phyloP scores from a whole-genome alignment of 2,113 vertebrate genomes.

The Clarias macrocephalus region DNA sequence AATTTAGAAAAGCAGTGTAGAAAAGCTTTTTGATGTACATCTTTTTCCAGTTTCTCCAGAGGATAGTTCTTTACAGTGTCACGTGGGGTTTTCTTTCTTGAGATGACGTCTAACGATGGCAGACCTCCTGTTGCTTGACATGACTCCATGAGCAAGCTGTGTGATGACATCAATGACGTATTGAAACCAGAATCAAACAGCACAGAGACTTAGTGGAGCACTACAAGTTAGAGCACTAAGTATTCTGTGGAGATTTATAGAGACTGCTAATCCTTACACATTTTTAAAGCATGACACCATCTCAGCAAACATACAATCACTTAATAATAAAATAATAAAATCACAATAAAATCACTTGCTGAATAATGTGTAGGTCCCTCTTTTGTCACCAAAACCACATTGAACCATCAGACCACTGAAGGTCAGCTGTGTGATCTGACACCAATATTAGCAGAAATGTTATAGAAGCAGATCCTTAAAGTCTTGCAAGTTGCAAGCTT shows the following conservation, averaged over 20 bases:
- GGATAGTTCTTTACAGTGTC: conserved; percentile 62
- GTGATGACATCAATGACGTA: conserved; percentile 72
- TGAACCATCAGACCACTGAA: no score
- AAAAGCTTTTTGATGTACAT: not conserved
- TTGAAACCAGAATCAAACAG: conserved; percentile 64
- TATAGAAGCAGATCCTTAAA: no score
- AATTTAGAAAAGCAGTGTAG: not conserved
- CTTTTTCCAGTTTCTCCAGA: conserved; percentile 52
- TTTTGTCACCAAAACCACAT: no score
- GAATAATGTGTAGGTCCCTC: no score
- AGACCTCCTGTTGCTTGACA: conserved; percentile 62
- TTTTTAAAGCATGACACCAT: not conserved
- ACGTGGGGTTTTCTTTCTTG: conserved; percentile 69
- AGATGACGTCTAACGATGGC: conserved; percentile 69
- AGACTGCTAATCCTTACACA: not conserved
- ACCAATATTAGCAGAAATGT: no score
- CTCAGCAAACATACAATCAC: not conserved
- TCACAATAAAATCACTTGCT: no score
- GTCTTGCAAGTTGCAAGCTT: no score
- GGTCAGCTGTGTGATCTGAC: no score
- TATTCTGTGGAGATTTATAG: not conserved
- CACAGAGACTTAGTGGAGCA: conserved; percentile 49
- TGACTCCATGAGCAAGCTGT: conserved; percentile 72
- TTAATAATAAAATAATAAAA: no score
- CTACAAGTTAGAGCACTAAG: conserved; percentile 19